These are phyloP conservation scores for Trichosurus vulpecula DNA, from an alignment of 2,797 vertebrate species.

Conservation along the genomic window DNA sequence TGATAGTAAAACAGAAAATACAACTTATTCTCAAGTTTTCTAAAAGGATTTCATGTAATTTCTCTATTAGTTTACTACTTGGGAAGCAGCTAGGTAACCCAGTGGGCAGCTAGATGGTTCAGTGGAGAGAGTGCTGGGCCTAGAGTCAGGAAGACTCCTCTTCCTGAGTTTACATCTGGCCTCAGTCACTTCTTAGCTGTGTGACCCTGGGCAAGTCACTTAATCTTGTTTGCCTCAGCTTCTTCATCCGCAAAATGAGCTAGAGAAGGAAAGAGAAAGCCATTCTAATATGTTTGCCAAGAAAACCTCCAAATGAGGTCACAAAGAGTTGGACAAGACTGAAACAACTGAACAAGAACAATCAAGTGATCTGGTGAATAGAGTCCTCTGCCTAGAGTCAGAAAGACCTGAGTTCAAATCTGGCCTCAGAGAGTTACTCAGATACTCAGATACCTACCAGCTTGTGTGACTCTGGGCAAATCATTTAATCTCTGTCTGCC, in stretches of 20 bases:
- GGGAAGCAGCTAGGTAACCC: not conserved
- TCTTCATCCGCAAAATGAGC: no score
- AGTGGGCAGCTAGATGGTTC: no score
- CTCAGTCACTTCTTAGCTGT: not conserved
- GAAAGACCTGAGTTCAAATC: not conserved
- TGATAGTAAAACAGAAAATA: not conserved
- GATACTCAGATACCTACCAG: no score
- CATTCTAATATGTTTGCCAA: no score
- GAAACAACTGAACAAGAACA: no score
- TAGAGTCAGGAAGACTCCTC: not conserved
- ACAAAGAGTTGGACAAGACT: no score
- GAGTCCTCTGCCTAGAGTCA: not conserved
- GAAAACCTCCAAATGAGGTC: no score
- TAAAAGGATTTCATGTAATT: not conserved
- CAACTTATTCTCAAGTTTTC: not conserved
- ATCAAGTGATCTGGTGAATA: not conserved
- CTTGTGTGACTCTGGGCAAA: not conserved
- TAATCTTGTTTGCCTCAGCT: no score
- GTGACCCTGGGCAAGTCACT: no score
- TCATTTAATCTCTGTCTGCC: not conserved
- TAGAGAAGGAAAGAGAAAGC: no score
- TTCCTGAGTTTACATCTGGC: not conserved
- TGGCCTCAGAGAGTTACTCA: not conserved
- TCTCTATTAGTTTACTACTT: not conserved
- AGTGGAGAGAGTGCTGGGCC: not conserved